phyloP scores from a whole-genome alignment of 2,113 vertebrate genomes.

The Poeciliopsis retropinna region DNA sequence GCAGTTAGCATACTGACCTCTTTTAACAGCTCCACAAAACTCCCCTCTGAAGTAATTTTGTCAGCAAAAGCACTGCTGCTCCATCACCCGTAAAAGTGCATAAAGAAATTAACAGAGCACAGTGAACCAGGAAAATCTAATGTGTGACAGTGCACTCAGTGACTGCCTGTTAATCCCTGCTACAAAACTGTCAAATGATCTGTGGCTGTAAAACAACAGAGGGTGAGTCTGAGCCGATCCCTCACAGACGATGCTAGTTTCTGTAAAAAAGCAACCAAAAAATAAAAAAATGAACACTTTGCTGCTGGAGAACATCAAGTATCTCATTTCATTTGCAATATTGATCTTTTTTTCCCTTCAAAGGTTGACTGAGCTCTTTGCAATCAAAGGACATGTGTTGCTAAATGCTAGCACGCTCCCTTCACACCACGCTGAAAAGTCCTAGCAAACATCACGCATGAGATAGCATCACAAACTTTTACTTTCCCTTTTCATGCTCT shows the following conservation, averaged over 20 bases:
- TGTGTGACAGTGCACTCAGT: slow-evolving; percentile 16
- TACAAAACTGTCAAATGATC: slow-evolving; percentile 52
- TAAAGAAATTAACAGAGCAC: not conserved
- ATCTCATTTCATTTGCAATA: slow-evolving; percentile 71
- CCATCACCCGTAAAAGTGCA: not conserved
- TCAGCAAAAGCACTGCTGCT: not conserved
- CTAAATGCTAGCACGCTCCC: slow-evolving; percentile 13
- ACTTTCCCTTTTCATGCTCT: slow-evolving; percentile 27
- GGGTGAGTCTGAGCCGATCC: slow-evolving; percentile 43
- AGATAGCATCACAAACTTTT: not conserved
- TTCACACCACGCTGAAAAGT: slow-evolving; percentile 3
- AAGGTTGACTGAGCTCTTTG: slow-evolving; percentile 42
- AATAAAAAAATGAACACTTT: not conserved
- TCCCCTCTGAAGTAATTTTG: too few species aligned
- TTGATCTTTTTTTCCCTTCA: slow-evolving; percentile 63
- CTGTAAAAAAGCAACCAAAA: slow-evolving; percentile 5
- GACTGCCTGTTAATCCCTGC: slow-evolving; percentile 19
- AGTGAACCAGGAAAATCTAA: not conserved
- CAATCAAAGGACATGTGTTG: slow-evolving; percentile 28
- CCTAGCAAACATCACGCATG: slow-evolving; percentile 33
- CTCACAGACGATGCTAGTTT: slow-evolving; percentile 17
- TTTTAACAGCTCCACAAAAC: too few species aligned
- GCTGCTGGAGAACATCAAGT: slow-evolving; percentile 57
- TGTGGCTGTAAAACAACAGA: slow-evolving; percentile 53
- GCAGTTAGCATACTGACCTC: too few species aligned